Conservation (phyloP, 2,113 vertebrate species). For the Callionymus lyra region DNA sequence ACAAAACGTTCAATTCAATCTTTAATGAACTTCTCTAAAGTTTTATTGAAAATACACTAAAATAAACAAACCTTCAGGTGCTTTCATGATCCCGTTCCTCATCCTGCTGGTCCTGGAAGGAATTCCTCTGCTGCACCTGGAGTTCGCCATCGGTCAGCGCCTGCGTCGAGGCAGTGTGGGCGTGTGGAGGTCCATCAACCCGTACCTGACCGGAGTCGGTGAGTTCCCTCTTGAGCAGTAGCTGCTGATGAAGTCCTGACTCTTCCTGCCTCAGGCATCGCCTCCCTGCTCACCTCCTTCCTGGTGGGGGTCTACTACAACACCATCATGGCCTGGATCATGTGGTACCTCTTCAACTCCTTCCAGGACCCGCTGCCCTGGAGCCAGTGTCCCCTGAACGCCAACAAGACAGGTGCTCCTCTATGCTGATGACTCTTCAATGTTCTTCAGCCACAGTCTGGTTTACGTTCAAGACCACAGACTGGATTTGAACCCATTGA, state of each 20-base stretch:
- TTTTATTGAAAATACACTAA: background rate
- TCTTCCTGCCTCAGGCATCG: conserved; percentile 66
- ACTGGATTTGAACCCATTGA: background rate
- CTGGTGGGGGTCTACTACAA: conserved; percentile 90
- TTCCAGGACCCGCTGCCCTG: conserved; percentile 90
- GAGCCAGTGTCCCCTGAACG: conserved; percentile 77
- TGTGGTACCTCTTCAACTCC: conserved; percentile 99
- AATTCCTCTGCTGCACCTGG: conserved; percentile 83
- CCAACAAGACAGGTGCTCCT: conserved; percentile 72
- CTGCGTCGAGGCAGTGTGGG: conserved; percentile 82
- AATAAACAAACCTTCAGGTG: conserved; percentile 64
- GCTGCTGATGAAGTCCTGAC: background rate
- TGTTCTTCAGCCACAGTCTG: too few relatives aligned
- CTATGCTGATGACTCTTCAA: too few relatives aligned
- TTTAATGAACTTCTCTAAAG: too few relatives aligned
- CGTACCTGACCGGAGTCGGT: conserved; percentile 82
- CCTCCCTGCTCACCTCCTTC: conserved; percentile 80
- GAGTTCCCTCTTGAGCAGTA: conserved; percentile 21
- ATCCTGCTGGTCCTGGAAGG: conserved; percentile 91
- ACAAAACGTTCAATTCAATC: too few relatives aligned
- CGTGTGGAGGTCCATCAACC: conserved; percentile 83
- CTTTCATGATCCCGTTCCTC: conserved; percentile 97
- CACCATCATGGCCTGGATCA: conserved; percentile 89
- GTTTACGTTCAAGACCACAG: too few relatives aligned
- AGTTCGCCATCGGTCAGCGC: conserved; percentile 93